Base-by-base conservation (phyloP, 2,113 vertebrate species). In the Charina bottae region DNA sequence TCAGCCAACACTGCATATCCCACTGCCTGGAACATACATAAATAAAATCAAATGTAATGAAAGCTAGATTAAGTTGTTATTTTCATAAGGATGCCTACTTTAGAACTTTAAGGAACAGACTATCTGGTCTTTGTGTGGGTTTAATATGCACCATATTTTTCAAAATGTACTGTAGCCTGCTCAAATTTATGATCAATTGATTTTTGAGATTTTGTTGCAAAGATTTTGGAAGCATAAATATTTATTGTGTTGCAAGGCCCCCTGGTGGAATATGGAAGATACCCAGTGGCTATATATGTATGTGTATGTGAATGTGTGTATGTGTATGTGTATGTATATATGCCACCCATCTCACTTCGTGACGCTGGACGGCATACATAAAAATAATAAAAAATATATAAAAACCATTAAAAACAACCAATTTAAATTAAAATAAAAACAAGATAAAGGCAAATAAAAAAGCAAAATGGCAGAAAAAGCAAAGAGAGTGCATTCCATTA, bases 201-300 rank as follows among this genome's bases (percentile, higher is more conserved):
- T n/a, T 62, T 83, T 26, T 87, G 42, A 78, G 60, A 13, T 68
- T 72, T 28, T 55, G 3, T 7, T 26, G 1, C 37, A 56, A 7
- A 46, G 24, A 78, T 24, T n/a, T 72, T 1, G 1, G 24, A 15
- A 83, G 54, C 54, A 49, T n/a, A 91, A 55, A 49, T 55, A 68
- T 91, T 42, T 46, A 37, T 87, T 49, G 54, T 88, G 37, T 21
- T 58, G 54, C 17, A 87, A 91, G 78, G 85, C 90, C 90, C 90
- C 42, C 90, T 91, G 62, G 85, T 91, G 90, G 90, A 49, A 58
- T 28, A 46, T 15, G 53, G 4, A 87, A 72, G 62, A 56, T 46
- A 9, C 54, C n/a, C 23, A 58, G 6, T 24, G 56, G 1, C 42
- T 42, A 42, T 42, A 42, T 42, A 42, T 42, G 42, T 42, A 42